Percentiles rank a stretch among this genome's conserved stretches.
Evolutionary conservation across 2,113 vertebrate species (phyloP).

Genomic region (Smithornis capensis): DNA sequence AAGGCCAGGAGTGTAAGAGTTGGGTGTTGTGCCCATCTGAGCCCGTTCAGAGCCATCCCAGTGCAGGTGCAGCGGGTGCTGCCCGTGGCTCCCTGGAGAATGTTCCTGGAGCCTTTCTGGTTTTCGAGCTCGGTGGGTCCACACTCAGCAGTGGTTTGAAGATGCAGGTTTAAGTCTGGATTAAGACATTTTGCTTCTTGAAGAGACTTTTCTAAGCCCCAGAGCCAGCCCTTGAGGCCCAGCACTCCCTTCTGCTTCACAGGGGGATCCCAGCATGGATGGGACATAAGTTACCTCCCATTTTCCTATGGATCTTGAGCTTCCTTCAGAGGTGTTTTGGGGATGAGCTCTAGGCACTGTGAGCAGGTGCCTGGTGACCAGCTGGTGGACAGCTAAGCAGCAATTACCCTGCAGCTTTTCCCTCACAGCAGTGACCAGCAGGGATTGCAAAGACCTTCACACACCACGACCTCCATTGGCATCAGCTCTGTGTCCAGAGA

Average conservation of each 20-base stretch:
- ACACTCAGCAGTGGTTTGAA: background rate
- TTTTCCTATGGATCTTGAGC: background rate
- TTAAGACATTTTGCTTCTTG: background rate
- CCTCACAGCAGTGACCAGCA: background rate
- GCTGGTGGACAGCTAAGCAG: background rate
- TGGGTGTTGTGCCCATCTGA: background rate
- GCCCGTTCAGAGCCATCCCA: fast-evolving
- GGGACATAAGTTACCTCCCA: background rate
- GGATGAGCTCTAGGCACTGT: background rate
- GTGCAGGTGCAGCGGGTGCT: background rate
- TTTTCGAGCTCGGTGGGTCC: background rate
- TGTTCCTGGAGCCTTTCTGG: background rate
- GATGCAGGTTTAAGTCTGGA: background rate
- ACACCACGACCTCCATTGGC: background rate
- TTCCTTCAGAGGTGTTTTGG: background rate
- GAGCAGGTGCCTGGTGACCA: background rate
- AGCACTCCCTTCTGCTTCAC: background rate
- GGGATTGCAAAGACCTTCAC: background rate
- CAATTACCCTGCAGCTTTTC: background rate
- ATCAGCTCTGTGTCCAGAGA: background rate
- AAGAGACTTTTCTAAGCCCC: background rate
- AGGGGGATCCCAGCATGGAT: background rate
- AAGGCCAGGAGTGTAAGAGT: background rate
- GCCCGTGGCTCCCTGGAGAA: background rate
- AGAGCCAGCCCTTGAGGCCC: background rate